A percentile compares a stretch with the other conserved stretches of the same genome.
Conservation (phyloP, 1,140 invertebrate genomes). For the Notospermus geniculatus region DNA sequence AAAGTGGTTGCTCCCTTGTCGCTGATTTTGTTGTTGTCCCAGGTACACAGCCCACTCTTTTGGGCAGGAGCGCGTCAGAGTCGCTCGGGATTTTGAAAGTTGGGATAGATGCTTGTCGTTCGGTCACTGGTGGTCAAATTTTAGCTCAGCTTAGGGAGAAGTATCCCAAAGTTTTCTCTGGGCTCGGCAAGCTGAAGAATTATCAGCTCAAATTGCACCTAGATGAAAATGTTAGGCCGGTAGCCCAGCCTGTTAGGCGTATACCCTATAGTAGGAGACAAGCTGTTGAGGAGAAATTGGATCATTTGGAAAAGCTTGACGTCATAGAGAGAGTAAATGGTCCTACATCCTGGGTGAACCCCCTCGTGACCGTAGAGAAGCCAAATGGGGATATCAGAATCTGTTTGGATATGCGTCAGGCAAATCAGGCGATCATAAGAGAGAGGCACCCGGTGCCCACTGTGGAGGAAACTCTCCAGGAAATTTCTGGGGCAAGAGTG, state of each 20-base stretch:
- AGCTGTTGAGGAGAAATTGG: slow-evolving; percentile 24
- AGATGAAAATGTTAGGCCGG: slow-evolving; percentile 5
- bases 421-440: slow-evolving; percentile 31
- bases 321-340: slow-evolving; percentile 30
- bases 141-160: too few species aligned
- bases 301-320: slow-evolving; percentile 24
- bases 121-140: too few species aligned
- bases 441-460: slow-evolving; percentile 31
- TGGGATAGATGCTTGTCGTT: too few species aligned
- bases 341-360: slow-evolving; percentile 34
- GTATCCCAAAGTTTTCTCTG: too few species aligned
- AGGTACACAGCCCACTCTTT: too few species aligned
- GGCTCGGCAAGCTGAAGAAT: too few species aligned
- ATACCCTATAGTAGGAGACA: slow-evolving; percentile 20
- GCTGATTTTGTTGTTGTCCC: too few species aligned
- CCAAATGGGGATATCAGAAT: slow-evolving; percentile 28
- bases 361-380: slow-evolving; percentile 35
- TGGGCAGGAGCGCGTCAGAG: too few species aligned
- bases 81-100: too few species aligned
- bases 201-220: too few species aligned
- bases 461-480: slow-evolving; percentile 28
- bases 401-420: slow-evolving; percentile 32
- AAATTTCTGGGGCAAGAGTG: slow-evolving; percentile 25
- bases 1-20: too few species aligned
- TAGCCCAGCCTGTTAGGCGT: slow-evolving; percentile 13